phyloP scores from a whole-genome alignment of 1,140 invertebrate genomes.

The Eubasilissa regina region DNA sequence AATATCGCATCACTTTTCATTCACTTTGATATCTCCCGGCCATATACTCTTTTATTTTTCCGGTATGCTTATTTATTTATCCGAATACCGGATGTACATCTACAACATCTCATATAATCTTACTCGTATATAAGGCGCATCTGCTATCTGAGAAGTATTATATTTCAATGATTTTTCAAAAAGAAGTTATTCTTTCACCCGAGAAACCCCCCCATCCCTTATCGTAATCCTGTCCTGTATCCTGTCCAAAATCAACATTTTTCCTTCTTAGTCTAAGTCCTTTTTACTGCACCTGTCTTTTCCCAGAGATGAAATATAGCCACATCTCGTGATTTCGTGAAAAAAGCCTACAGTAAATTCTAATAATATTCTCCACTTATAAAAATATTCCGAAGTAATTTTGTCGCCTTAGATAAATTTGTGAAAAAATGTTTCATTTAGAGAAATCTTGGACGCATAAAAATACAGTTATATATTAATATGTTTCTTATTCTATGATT shows the following conservation, averaged over 20 bases:
- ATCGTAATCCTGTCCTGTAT: slow-evolving; percentile 27
- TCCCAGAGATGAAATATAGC: neutral
- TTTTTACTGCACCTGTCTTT: slow-evolving; percentile 19
- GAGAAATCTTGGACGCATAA: too few species aligned
- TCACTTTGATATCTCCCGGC: neutral
- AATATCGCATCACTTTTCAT: neutral
- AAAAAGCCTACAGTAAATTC: neutral
- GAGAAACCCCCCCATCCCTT: neutral
- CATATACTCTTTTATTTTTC: too few species aligned
- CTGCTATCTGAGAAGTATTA: neutral
- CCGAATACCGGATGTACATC: neutral
- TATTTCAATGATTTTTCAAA: slow-evolving; percentile 24
- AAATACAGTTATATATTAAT: too few species aligned
- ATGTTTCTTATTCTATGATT: too few species aligned
- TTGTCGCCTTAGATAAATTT: too few species aligned
- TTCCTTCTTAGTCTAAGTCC: slow-evolving; percentile 16
- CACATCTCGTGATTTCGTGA: neutral
- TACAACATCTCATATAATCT: neutral
- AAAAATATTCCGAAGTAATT: too few species aligned
- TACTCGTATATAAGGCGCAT: neutral
- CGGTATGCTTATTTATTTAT: neutral
- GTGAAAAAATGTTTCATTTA: too few species aligned
- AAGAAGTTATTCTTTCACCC: slow-evolving; percentile 22
- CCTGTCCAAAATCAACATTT: slow-evolving; percentile 22
- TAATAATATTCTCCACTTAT: too few species aligned